Percentiles rank a stretch among this genome's conserved stretches.
phyloP scores from a whole-genome alignment of 2,113 vertebrate species.

The Blennius ocellaris region DNA sequence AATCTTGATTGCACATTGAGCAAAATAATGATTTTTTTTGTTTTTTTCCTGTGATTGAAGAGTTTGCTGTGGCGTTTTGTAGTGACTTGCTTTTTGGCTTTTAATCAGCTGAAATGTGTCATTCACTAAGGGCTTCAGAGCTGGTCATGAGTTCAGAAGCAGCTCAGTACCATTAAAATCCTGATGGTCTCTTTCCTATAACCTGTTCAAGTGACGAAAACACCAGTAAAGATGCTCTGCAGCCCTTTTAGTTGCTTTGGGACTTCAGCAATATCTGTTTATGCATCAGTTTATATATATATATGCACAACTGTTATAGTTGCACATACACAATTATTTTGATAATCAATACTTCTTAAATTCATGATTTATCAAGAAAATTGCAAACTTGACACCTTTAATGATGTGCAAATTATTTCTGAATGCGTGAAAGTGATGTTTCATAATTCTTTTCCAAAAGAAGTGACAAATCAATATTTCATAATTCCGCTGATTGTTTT shows the following conservation, averaged over 20 bases:
- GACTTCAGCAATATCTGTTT: too few species aligned
- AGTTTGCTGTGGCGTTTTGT: constrained; percentile 36
- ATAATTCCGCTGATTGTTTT: too few species aligned
- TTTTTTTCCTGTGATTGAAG: neutral
- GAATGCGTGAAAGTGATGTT: too few species aligned
- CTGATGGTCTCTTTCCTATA: too few species aligned
- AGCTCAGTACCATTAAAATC: neutral
- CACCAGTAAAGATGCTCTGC: constrained; percentile 40
- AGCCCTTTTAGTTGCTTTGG: constrained; percentile 53
- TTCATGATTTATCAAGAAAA: too few species aligned
- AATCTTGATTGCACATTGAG: too few species aligned
- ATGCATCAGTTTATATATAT: too few species aligned
- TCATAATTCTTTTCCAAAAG: too few species aligned
- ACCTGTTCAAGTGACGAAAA: neutral
- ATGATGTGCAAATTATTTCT: neutral
- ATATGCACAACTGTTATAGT: too few species aligned
- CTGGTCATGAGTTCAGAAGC: constrained; percentile 12
- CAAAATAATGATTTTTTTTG: neutral
- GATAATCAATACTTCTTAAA: neutral
- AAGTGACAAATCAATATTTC: too few species aligned
- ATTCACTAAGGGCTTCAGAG: constrained; percentile 53
- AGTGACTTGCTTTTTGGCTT: constrained; percentile 3
- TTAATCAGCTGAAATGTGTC: neutral
- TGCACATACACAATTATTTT: neutral
- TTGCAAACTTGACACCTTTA: too few species aligned